A percentile compares a stretch with the other conserved stretches of the same genome.
phyloP scores from a whole-genome alignment of 2,113 vertebrate species.

The Gymnarchus niloticus region DNA sequence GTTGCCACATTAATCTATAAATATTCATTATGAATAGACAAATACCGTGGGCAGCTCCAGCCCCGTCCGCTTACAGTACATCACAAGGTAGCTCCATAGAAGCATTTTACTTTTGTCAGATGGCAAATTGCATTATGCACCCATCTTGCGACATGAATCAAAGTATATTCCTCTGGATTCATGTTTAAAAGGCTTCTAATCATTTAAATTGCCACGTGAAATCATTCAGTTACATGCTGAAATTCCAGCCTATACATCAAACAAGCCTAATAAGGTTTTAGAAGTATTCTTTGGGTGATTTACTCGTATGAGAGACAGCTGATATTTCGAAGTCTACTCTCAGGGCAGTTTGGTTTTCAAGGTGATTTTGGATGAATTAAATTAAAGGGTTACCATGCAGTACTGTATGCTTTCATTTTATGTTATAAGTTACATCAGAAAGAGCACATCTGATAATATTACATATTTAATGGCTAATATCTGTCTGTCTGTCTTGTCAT shows the following conservation, averaged over 20 bases:
- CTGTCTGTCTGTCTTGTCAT: background rate
- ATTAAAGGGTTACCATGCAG: background rate
- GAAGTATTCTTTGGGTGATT: conserved; percentile 56
- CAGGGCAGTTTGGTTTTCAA: background rate
- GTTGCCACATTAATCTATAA: background rate
- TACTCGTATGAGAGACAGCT: conserved; percentile 52
- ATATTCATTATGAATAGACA: conserved; percentile 49
- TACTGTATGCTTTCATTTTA: background rate
- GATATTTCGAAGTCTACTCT: background rate
- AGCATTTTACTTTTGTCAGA: conserved; percentile 62
- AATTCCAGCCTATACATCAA: conserved; percentile 58
- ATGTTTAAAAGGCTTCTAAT: conserved; percentile 63
- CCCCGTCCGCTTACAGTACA: conserved; percentile 28
- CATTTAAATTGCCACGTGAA: conserved; percentile 62
- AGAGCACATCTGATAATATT: background rate
- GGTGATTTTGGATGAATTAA: conserved; percentile 5
- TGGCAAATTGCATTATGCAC: conserved; percentile 63
- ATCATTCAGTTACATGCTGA: conserved; percentile 58
- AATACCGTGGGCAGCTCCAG: conserved; percentile 56
- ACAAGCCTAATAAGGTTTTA: conserved; percentile 61
- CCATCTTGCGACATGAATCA: conserved; percentile 56
- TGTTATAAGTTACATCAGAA: background rate
- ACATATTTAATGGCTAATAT: background rate
- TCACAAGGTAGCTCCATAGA: conserved; percentile 54
- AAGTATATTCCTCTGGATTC: conserved; percentile 52